A percentile compares a stretch with the other conserved stretches of the same genome.
Conservation (phyloP, 2,113 vertebrate species). For the Plestiodon gilberti region DNA sequence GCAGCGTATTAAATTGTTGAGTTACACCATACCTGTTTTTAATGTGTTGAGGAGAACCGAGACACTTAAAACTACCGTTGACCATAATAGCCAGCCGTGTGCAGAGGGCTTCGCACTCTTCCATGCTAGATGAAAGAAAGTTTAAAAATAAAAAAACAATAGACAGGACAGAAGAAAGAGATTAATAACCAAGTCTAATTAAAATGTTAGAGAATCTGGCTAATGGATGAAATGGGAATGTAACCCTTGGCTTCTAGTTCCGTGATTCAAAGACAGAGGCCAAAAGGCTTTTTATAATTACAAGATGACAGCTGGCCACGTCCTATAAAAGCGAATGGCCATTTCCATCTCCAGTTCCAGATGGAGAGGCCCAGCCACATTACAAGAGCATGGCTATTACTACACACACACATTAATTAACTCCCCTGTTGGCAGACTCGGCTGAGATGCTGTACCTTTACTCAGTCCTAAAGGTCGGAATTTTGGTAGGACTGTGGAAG, state of each 20-base stretch:
- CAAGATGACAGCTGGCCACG: conserved; percentile 1
- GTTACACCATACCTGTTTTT: conserved; percentile 82
- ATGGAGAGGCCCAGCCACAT: neutral
- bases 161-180: neutral
- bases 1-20: neutral
- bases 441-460: neutral
- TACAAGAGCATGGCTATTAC: neutral
- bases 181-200: conserved; percentile 4
- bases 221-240: neutral
- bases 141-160: neutral
- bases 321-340: neutral
- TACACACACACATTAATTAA: neutral
- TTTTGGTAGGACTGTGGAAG: neutral
- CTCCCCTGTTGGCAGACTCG: neutral
- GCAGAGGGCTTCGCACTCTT: conserved; percentile 91
- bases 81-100: conserved; percentile 90
- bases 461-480: neutral
- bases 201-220: neutral
- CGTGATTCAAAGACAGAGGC: neutral
- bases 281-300: neutral
- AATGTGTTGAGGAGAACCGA: conserved; percentile 91
- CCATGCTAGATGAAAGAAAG: conserved; percentile 78
- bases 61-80: conserved; percentile 86
- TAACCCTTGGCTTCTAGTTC: conserved; percentile 17
- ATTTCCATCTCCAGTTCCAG: neutral